Conservation (phyloP, 2,113 vertebrate genomes). For the Oceanites oceanicus region DNA sequence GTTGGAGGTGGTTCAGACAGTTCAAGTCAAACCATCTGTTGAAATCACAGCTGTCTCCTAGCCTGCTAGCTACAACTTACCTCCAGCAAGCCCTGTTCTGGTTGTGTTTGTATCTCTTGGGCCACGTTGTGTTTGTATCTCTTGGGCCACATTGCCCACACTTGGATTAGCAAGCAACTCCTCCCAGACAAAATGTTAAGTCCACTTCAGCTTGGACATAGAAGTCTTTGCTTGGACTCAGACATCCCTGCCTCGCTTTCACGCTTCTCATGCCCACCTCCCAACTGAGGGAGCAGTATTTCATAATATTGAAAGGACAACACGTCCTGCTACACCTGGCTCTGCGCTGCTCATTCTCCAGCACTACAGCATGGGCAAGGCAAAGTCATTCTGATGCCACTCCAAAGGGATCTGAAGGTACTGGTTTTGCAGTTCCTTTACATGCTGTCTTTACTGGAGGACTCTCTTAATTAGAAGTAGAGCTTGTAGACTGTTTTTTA, state of each 20-base stretch:
- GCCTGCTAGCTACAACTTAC: background rate
- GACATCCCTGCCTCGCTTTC: background rate
- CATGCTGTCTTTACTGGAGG: background rate
- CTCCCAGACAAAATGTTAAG: background rate
- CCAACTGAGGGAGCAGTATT: background rate
- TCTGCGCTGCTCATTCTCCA: accelerated
- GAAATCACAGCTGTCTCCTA: background rate
- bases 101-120: background rate
- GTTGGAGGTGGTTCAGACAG: background rate
- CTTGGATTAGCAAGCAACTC: background rate
- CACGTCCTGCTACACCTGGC: accelerated
- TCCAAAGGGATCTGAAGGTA: background rate
- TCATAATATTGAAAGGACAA: background rate
- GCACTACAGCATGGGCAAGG: accelerated
- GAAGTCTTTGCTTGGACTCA: background rate
- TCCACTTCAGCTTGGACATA: background rate
- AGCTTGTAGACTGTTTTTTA: background rate
- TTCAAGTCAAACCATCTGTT: background rate
- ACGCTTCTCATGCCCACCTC: accelerated
- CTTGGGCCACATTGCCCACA: too few species aligned
- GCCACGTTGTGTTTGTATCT: background rate
- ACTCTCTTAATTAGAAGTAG: background rate
- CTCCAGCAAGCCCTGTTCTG: background rate
- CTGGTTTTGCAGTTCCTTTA: background rate
- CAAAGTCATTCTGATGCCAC: background rate